These are phyloP conservation scores for Coptotermes formosanus DNA, from an alignment of 1,140 invertebrate genomes.

Conservation along the genomic window DNA sequence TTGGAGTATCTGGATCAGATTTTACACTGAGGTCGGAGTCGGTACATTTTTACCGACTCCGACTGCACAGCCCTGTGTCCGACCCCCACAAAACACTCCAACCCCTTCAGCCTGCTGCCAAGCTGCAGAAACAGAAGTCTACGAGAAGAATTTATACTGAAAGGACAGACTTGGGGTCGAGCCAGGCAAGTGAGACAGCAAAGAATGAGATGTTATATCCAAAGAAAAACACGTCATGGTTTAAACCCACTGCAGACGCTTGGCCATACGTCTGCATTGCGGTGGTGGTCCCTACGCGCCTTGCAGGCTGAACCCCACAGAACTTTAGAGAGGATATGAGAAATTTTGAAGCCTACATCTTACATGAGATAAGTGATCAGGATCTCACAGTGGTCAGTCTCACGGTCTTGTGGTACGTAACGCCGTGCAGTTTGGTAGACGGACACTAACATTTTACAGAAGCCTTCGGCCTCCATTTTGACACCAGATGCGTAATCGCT, in stretches of 20 bases:
- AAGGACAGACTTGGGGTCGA: not conserved
- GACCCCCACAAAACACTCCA: not conserved
- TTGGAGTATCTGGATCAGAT: no score
- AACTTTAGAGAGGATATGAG: not conserved
- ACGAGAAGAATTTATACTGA: not conserved
- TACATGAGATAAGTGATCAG: no score
- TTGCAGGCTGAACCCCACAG: not conserved
- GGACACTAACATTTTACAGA: no score
- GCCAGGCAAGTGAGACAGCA: not conserved
- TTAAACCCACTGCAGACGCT: not conserved
- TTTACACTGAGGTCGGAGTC: no score
- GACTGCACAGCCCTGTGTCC: no score
- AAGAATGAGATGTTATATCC: not conserved
- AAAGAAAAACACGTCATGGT: not conserved
- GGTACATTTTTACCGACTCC: no score
- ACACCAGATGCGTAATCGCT: no score
- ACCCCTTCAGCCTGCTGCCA: not conserved
- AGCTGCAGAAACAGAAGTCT: not conserved
- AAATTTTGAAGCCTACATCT: not conserved
- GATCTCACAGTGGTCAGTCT: no score
- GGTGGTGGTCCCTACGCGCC: not conserved
- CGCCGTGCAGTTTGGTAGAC: no score
- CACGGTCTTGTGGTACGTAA: no score
- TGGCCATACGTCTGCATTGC: not conserved
- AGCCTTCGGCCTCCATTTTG: no score